Evolutionary conservation across 2,888 invertebrate species (phyloP).

Genomic region (Ctena decussata): DNA sequence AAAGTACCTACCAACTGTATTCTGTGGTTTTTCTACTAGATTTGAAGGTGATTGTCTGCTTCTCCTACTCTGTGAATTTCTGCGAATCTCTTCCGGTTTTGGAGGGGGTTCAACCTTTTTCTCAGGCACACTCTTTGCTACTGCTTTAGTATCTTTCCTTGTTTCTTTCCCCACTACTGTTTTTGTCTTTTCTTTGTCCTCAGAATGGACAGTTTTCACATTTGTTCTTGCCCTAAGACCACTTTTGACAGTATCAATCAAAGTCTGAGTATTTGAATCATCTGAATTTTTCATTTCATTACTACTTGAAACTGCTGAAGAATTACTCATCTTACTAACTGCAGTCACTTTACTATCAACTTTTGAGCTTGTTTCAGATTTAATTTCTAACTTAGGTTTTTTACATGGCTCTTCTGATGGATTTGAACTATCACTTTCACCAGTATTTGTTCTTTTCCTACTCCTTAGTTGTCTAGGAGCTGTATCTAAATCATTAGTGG

Average conservation of each 20-base stretch:
- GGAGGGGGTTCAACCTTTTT: conserved; percentile 43
- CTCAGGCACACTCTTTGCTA: conserved; percentile 45
- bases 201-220: conserved; percentile 50
- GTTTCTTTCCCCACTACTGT: conserved; percentile 38
- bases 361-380: conserved; percentile 35
- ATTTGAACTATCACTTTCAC: conserved; percentile 49
- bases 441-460: conserved; percentile 60
- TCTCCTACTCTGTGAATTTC: conserved; percentile 48
- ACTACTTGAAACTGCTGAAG: neutral
- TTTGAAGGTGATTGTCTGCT: conserved; percentile 66
- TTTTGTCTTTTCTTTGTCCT: conserved; percentile 63
- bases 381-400: conserved; percentile 49
- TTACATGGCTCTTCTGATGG: conserved; percentile 47
- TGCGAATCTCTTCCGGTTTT: conserved; percentile 47
- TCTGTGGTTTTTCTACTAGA: conserved; percentile 15
- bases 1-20: neutral
- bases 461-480: conserved; percentile 57
- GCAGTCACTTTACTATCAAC: conserved; percentile 39
- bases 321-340: conserved; percentile 25
- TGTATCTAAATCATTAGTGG: neutral
- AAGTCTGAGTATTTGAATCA: conserved; percentile 39
- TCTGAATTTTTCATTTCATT: conserved; percentile 19
- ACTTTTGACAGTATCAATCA: conserved; percentile 65
- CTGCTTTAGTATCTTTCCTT: conserved; percentile 56
- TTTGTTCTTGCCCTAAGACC: conserved; percentile 68